A percentile compares a stretch with the other conserved stretches of the same genome.
These are phyloP conservation scores for Grantiella picta DNA, from an alignment of 2,113 vertebrate genomes.

Conservation along the genomic window DNA sequence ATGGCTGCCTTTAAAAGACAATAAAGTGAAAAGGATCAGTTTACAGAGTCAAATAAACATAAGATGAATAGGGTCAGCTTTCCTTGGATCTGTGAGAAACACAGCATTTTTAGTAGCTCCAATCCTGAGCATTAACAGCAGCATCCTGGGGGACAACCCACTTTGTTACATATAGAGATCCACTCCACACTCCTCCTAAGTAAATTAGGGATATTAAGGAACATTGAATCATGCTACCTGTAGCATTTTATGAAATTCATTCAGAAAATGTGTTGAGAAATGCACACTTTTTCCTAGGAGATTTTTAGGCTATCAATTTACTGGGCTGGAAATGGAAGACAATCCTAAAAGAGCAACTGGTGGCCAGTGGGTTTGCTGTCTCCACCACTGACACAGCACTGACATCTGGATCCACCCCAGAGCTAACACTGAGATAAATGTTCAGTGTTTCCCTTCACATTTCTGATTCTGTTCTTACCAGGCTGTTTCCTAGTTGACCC, in stretches of 20 bases:
- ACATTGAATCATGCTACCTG: not conserved
- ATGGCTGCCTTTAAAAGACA: not conserved
- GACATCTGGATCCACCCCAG: not conserved
- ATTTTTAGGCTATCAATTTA: not conserved
- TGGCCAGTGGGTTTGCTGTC: not conserved
- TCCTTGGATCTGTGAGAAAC: not conserved
- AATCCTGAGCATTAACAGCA: not conserved
- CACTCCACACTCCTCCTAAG: not conserved
- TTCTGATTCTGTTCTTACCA: not conserved
- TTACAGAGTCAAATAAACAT: not conserved
- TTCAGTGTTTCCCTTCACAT: not conserved
- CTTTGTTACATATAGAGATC: not conserved
- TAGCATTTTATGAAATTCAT: not conserved
- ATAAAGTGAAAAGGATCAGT: not conserved
- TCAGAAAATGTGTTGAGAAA: not conserved
- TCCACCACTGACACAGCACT: not conserved
- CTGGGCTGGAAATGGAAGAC: not conserved
- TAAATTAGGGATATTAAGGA: not conserved
- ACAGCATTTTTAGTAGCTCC: not conserved
- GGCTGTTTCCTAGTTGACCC: not conserved
- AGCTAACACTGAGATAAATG: not conserved
- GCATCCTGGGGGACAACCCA: not conserved
- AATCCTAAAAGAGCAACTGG: not conserved
- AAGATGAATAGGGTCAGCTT: not conserved
- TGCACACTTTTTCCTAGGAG: not conserved